phyloP scores from a whole-genome alignment of 2,888 invertebrate species.

The Orthonevra nobilis region DNA sequence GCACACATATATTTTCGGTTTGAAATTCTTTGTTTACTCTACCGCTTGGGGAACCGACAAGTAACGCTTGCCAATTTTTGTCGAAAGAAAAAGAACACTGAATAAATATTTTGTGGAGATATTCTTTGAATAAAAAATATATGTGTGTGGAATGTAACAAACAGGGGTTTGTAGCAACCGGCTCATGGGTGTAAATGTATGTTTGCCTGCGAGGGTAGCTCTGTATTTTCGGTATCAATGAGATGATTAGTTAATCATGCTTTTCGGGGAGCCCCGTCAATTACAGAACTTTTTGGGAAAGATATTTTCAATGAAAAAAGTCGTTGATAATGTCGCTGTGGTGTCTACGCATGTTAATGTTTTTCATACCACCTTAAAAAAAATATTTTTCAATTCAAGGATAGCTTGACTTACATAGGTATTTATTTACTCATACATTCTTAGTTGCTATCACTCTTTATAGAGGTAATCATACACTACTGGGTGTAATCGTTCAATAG shows the following conservation, averaged over 20 bases:
- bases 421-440: conserved; percentile 13
- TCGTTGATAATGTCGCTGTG: too few species aligned
- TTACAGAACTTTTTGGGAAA: conserved; percentile 47
- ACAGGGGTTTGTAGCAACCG: conserved; percentile 23
- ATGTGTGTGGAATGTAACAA: conserved; percentile 22
- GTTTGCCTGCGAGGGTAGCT: conserved; percentile 33
- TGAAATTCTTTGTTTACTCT: conserved; percentile 43
- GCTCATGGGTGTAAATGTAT: too few species aligned
- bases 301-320: too few species aligned
- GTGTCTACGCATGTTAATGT: too few species aligned
- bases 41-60: neutral
- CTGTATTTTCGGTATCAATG: conserved; percentile 21
- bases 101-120: neutral
- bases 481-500: too few species aligned
- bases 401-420: too few species aligned
- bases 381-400: too few species aligned
- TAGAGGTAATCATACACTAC: too few species aligned
- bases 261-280: conserved; percentile 47
- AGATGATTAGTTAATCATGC: conserved; percentile 55
- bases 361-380: too few species aligned
- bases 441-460: neutral
- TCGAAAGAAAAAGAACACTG: too few species aligned
- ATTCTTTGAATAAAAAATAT: conserved; percentile 33
- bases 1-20: conserved; percentile 63
- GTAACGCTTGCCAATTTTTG: neutral